Base-by-base conservation (phyloP, 2,113 vertebrate species). In the Leucosticte australis region DNA sequence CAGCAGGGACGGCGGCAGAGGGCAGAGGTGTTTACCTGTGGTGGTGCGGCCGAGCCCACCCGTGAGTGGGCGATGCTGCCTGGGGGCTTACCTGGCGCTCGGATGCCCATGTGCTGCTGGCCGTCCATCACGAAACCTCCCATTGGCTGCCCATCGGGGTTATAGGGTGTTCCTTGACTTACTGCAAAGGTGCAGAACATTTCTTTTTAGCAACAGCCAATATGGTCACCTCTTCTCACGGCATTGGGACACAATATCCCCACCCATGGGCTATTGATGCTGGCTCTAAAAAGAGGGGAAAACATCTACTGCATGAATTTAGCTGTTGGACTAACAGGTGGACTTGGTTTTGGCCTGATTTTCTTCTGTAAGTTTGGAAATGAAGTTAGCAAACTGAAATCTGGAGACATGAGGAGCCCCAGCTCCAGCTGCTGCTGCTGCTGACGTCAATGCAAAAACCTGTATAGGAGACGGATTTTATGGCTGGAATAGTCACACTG, bases 61-160 rank as follows among this genome's bases (percentile, higher is more conserved):
- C 39, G 17, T 24, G 20, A 26, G 73, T 24, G 88, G 78, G 47
- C 4, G 8, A 14, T 1, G 37, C 74, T 56, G 53, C 76, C 88
- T 0, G 0, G 87, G 69, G 65, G 87, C 98, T 98, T 99, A 99
- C 99, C 99, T 99, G 99, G 99, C 35, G 99, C 99, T 99, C 99
- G 99, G 98, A 99, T 99, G 98, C 99, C 99, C 99, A 99, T 99
- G 98, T 99, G 99, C 97, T 99, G 99, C 96, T 99, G 99, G 94
- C 99, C 99, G 15, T 99, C 99, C 99, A 99, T 99, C 98, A 99
- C 99, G 42, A 99, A 99, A 90, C 99, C 99, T 98, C 99, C 99
- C 99, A 99, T 99, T 7, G 99, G 99, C 97, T 99, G 99, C 96
- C 99, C 99, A 16, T 99, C 99, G 14, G 99, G 99, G 94, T 99